Conservation (phyloP, 1,140 invertebrate genomes). For the Pseudoatta argentina region DNA sequence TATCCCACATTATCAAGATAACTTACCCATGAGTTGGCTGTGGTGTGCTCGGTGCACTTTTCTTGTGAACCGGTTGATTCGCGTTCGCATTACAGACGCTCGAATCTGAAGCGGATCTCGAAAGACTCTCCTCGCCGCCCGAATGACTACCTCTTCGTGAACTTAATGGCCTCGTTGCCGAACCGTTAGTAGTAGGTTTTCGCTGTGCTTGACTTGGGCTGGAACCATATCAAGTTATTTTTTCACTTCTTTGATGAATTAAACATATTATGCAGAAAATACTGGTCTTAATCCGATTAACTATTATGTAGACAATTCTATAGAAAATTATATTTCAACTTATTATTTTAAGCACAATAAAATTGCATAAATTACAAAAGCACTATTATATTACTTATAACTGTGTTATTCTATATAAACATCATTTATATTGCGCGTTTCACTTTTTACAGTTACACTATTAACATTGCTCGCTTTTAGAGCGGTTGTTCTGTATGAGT, state of each 20-base stretch:
- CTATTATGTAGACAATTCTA: neutral
- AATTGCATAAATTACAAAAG: neutral
- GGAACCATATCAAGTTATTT: slow-evolving; percentile 3
- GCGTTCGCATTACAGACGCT: slow-evolving; percentile 91
- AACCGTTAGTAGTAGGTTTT: slow-evolving; percentile 85
- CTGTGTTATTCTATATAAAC: slow-evolving; percentile 5
- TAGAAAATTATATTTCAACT: neutral
- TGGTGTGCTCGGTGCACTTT: slow-evolving; percentile 90
- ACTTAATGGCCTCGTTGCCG: slow-evolving; percentile 83
- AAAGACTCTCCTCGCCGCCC: slow-evolving; percentile 93
- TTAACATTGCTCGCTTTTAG: neutral
- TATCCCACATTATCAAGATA: slow-evolving; percentile 39
- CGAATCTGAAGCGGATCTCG: slow-evolving; percentile 95
- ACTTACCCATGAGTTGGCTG: slow-evolving; percentile 90
- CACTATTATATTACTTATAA: neutral
- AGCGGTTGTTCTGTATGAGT: slow-evolving; percentile 14
- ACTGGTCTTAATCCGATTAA: neutral
- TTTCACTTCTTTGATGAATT: neutral
- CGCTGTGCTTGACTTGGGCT: slow-evolving; percentile 85
- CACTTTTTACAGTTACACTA: neutral
- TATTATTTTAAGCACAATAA: neutral
- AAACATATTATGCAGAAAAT: neutral
- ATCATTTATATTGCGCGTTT: neutral
- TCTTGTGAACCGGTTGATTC: slow-evolving; percentile 87
- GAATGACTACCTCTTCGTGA: slow-evolving; percentile 87